Percentiles rank a stretch among this genome's conserved stretches.
phyloP scores from a whole-genome alignment of 2,113 vertebrate species.

The Chlamydotis undulata region DNA sequence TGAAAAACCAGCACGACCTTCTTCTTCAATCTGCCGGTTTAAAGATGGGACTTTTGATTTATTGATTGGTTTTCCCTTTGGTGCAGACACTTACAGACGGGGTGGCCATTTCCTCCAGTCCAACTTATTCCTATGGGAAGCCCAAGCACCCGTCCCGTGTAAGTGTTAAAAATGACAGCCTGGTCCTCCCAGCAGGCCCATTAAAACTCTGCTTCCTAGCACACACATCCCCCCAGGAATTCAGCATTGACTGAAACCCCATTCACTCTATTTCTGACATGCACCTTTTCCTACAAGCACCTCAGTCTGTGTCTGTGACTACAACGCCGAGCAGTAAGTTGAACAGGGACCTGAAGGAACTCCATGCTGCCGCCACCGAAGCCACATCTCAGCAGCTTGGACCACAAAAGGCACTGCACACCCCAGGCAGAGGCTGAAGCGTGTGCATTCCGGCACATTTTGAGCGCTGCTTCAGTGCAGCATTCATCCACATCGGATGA shows the following conservation, averaged over 20 bases:
- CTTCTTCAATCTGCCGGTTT: neutral
- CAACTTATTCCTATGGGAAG: neutral
- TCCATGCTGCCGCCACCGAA: neutral
- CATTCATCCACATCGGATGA: neutral
- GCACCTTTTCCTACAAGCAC: neutral
- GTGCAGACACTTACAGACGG: neutral
- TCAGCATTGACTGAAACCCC: neutral
- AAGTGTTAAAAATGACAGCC: neutral
- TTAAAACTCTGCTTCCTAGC: neutral
- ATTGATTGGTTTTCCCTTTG: neutral
- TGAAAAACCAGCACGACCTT: neutral
- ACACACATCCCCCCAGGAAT: neutral
- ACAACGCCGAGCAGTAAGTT: neutral
- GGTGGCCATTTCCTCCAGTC: neutral
- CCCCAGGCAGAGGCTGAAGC: neutral
- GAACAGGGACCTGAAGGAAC: neutral
- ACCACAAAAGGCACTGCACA: neutral
- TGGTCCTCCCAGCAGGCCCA: neutral
- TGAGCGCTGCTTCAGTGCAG: neutral
- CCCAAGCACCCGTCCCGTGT: neutral
- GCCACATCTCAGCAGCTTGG: neutral
- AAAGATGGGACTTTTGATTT: neutral
- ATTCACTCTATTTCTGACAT: fast-evolving
- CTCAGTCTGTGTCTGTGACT: neutral
- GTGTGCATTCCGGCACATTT: neutral